Conservation (phyloP, 2,113 vertebrate species). For the Apeltes quadracus region DNA sequence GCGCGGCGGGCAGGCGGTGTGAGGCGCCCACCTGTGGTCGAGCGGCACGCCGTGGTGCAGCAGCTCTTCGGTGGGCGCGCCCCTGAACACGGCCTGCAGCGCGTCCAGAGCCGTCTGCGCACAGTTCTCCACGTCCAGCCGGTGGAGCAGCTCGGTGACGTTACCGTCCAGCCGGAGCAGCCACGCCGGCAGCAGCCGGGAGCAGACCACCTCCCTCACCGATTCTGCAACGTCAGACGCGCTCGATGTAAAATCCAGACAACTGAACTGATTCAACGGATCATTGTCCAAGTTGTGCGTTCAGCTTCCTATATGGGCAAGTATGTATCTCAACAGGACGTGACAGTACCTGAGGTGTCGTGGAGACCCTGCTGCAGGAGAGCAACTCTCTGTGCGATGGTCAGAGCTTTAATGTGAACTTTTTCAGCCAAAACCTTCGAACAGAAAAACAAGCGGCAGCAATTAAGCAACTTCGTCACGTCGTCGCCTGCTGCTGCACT, state of each 20-base stretch:
- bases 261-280: not conserved
- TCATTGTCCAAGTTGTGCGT: not conserved
- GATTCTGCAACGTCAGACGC: slow-evolving; percentile 73
- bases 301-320: not conserved
- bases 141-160: slow-evolving; percentile 88
- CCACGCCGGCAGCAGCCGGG: slow-evolving; percentile 89
- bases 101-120: slow-evolving; percentile 83
- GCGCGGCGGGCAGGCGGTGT: not conserved
- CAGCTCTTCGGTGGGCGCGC: slow-evolving; percentile 78
- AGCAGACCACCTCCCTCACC: slow-evolving; percentile 86
- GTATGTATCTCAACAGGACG: not conserved
- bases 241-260: not conserved
- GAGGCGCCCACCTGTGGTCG: slow-evolving; percentile 83
- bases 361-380: slow-evolving; percentile 91
- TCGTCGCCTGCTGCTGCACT: not conserved
- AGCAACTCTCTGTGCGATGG: slow-evolving; percentile 93
- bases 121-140: slow-evolving; percentile 94
- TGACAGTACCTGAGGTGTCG: slow-evolving; percentile 88
- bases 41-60: slow-evolving; percentile 77
- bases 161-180: slow-evolving; percentile 83
- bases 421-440: slow-evolving; percentile 93
- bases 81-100: slow-evolving; percentile 84
- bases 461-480: not conserved
- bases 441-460: slow-evolving; percentile 11
- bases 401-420: slow-evolving; percentile 90